These are phyloP conservation scores for Plecotus auritus DNA, from an alignment of 2,113 vertebrate species.

Conservation along the genomic window DNA sequence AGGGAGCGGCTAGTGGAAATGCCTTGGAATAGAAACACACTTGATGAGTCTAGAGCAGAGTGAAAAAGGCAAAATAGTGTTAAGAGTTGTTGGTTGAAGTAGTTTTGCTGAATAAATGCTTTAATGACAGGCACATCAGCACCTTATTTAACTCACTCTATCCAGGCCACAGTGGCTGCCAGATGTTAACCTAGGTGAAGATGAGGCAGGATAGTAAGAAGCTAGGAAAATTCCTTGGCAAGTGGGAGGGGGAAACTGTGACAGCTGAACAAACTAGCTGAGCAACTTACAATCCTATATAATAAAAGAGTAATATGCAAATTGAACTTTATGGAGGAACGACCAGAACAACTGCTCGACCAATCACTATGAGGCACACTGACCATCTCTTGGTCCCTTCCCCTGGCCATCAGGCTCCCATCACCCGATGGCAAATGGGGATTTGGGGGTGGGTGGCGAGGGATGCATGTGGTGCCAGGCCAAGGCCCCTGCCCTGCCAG, in stretches of 20 bases:
- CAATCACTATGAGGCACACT: no score
- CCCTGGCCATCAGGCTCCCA: no score
- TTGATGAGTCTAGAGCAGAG: not conserved
- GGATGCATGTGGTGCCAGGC: no score
- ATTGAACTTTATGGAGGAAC: no score
- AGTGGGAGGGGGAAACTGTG: not conserved
- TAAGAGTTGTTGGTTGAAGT: not conserved
- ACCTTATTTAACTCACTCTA: not conserved
- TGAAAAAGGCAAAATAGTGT: not conserved
- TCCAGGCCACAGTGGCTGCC: not conserved
- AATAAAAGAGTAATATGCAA: no score
- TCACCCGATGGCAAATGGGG: no score
- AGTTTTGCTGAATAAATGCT: not conserved
- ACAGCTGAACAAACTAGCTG: not conserved
- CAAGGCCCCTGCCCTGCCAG: no score
- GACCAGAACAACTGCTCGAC: no score
- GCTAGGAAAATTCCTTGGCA: not conserved
- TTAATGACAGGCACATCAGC: not conserved
- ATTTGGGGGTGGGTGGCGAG: no score
- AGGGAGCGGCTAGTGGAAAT: not conserved
- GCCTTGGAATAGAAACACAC: not conserved
- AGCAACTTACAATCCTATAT: not conserved
- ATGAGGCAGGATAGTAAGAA: not conserved
- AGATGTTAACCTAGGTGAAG: constrained; percentile 3
- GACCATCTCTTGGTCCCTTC: no score